Evolutionary conservation across 2,888 invertebrate genomes (phyloP), one percentile per base, ranked within the genome.

Genomic region (Ophion ellenae): DNA sequence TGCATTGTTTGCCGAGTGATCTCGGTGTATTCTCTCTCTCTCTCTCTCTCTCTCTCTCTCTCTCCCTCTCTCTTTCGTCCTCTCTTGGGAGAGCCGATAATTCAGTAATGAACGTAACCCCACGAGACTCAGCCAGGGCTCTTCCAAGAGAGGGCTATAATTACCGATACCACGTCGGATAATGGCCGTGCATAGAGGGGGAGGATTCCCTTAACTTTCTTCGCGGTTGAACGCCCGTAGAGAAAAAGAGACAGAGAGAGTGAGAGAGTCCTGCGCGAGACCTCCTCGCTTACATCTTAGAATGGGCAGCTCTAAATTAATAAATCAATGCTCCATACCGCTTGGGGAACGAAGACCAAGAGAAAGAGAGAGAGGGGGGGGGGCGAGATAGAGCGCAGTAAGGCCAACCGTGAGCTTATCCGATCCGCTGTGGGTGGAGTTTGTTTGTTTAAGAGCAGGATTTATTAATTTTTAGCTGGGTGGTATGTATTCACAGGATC

Each of bases 231-330:
- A 85, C 81, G 81, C 63, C 73, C 45, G 32, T 53, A 67, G 66
- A 61, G 76, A 81, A 70, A 28, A 70, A 61, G 79, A 71, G 59
- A 47, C 79, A 74, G 63, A 66, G 4, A 32, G 28, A 69, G 76
- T 74, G 79, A 87, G 80, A 80, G 73, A 67, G 74, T 80, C 82
- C 74, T 73, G 80, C 57, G 63, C 61, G 76, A 82, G 87, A 79
- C 84, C 87, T 87, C 84, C 85, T 84, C 85, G 86, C 82, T 47
- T 47, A 24, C 86, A 82, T 91, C 92, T 92, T 92, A 93, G 93
- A 93, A 93, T 92, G 93, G 93, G 92, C 93, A 93, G 93, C 93
- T 93, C 93, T 93, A 93, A 93, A 93, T 93, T 93, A 93, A 93
- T 93, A 93, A 93, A 93, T 93, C 93, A 93, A 93, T 93, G 91